Evolutionary conservation across 1,140 invertebrate species (phyloP).

Genomic region (Chelonus insularis): DNA sequence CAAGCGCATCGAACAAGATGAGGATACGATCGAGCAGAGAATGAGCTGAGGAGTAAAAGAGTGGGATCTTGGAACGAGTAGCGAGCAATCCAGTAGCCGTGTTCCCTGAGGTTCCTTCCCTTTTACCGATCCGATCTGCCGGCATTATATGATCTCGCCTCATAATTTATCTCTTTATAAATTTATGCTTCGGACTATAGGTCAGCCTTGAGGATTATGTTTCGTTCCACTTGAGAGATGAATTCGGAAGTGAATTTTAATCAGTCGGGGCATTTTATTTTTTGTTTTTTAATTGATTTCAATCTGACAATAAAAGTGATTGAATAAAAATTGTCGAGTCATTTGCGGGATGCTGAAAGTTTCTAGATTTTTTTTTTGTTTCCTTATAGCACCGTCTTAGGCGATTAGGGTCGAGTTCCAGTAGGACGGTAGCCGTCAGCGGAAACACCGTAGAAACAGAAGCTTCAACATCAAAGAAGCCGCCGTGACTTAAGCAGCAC

Average conservation of each 20-base stretch:
- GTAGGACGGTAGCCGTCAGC: constrained; percentile 52
- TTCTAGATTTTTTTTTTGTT: not conserved
- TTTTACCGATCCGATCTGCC: constrained; percentile 20
- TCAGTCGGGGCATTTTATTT: not conserved
- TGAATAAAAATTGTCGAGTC: constrained; percentile 36
- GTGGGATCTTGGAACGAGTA: not conserved
- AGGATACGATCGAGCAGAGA: constrained; percentile 30
- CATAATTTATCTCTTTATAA: constrained; percentile 24
- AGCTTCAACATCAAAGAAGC: constrained; percentile 52
- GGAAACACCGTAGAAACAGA: constrained; percentile 56
- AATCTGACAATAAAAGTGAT: constrained; percentile 39
- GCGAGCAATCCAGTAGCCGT: constrained; percentile 25
- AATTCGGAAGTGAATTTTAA: constrained; percentile 24
- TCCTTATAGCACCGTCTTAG: constrained; percentile 36
- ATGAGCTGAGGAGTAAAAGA: constrained; percentile 10
- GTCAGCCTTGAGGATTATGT: constrained; percentile 18
- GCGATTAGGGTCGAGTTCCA: constrained; percentile 53
- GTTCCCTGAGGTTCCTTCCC: constrained; percentile 7
- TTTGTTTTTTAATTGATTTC: constrained; percentile 5
- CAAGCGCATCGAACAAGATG: constrained; percentile 36
- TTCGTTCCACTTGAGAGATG: constrained; percentile 16
- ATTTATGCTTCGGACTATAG: constrained; percentile 14
- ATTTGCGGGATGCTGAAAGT: constrained; percentile 9
- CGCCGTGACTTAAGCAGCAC: constrained; percentile 28
- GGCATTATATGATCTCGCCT: constrained; percentile 24